Evolutionary conservation across 2,888 invertebrate species (phyloP).

Genomic region (Saturnia japonica): DNA sequence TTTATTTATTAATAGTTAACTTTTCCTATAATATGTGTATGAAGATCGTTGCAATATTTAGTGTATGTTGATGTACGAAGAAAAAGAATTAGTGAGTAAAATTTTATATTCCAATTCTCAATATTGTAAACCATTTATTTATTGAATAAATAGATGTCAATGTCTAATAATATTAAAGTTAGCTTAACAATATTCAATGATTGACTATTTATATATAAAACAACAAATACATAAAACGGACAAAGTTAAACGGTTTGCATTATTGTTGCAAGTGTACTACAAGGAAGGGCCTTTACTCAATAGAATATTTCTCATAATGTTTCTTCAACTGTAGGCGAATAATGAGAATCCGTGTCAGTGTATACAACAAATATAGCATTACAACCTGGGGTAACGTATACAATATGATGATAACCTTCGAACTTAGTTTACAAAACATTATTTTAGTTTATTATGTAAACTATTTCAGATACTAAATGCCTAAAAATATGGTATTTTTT

Average conservation of each 20-base stretch:
- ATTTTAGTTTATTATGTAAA: too few relatives aligned
- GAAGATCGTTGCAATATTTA: neutral
- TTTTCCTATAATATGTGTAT: neutral
- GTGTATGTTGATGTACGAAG: neutral
- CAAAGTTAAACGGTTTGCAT: neutral
- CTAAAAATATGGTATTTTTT: neutral
- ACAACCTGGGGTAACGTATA: neutral
- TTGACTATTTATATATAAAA: neutral
- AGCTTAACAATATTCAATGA: neutral
- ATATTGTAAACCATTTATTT: neutral
- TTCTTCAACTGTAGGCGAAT: neutral
- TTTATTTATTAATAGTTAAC: neutral
- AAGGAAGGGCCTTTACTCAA: neutral
- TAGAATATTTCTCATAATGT: neutral
- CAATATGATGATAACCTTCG: neutral
- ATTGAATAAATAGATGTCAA: neutral
- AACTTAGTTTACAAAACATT: neutral
- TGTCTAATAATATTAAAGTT: neutral
- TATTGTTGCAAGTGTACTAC: neutral
- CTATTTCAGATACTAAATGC: neutral
- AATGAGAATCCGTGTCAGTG: neutral
- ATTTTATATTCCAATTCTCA: neutral
- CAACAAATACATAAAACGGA: neutral
- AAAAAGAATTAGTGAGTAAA: neutral
- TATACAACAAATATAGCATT: neutral